These are phyloP conservation scores for Monomorium pharaonis DNA, from an alignment of 1,140 invertebrate species.

Conservation along the genomic window DNA sequence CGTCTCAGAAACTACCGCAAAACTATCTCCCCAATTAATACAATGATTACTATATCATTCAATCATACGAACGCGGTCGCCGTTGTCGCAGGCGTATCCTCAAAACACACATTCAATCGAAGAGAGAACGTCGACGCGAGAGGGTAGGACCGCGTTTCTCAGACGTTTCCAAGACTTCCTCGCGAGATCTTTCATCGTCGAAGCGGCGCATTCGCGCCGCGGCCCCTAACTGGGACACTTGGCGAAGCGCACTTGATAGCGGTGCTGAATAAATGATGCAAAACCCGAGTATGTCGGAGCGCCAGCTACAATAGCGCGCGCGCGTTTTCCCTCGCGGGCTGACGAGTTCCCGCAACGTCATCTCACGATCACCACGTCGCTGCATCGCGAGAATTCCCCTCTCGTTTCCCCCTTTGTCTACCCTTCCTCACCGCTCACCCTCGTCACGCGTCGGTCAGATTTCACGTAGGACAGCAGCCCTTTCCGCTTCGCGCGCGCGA, in stretches of 20 bases:
- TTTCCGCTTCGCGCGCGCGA: too few relatives aligned
- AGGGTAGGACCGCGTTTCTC: too few relatives aligned
- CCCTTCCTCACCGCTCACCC: neutral
- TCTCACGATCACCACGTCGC: neutral
- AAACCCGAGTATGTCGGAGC: constrained; percentile 32
- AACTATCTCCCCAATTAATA: too few relatives aligned
- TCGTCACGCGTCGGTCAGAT: neutral
- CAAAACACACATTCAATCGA: neutral
- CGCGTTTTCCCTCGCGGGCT: neutral
- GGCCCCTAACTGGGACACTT: constrained; percentile 57
- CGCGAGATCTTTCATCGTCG: constrained; percentile 27
- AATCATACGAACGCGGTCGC: neutral
- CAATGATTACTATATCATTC: too few relatives aligned
- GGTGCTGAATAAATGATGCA: constrained; percentile 63
- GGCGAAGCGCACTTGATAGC: constrained; percentile 58
- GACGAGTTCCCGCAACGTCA: neutral
- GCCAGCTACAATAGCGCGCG: neutral
- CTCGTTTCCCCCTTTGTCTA: neutral
- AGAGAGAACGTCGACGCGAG: neutral
- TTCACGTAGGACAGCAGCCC: neutral
- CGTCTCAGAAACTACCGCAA: too few relatives aligned
- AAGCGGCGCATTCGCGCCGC: neutral
- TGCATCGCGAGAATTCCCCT: neutral
- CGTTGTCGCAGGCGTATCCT: neutral
- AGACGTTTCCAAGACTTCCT: constrained; percentile 16